phyloP scores from a whole-genome alignment of 2,113 vertebrate species.

The Murina feae region DNA sequence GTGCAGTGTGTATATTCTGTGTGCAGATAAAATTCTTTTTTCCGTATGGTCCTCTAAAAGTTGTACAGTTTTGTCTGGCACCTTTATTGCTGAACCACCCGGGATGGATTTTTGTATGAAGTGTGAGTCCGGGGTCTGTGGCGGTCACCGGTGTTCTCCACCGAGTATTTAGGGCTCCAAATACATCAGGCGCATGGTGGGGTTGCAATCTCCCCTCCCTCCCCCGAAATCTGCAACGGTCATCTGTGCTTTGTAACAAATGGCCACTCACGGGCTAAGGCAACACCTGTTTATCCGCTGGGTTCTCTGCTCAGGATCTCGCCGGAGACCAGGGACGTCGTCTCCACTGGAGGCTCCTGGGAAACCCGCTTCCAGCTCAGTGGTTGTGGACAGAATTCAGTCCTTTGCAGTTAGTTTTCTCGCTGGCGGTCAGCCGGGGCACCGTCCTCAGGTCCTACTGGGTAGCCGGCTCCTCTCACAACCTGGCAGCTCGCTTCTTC shows the following conservation, averaged over 20 bases:
- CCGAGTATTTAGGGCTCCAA: neutral
- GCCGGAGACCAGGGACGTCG: too few relatives aligned
- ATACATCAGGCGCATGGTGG: neutral
- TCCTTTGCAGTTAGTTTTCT: neutral
- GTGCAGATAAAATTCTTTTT: neutral
- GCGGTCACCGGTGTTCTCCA: neutral
- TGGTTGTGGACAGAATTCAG: neutral
- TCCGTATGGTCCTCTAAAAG: neutral
- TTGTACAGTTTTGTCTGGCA: neutral
- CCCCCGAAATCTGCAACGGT: accelerated
- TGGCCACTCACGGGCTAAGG: neutral
- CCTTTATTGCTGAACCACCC: accelerated
- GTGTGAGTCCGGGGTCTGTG: neutral
- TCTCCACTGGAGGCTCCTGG: neutral
- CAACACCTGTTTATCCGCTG: accelerated
- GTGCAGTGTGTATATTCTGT: neutral
- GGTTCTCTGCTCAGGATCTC: neutral
- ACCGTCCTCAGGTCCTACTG: neutral
- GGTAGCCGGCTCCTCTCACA: neutral
- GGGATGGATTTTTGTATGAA: neutral
- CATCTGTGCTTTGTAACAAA: too few relatives aligned
- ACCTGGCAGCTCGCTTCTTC: neutral
- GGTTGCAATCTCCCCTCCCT: accelerated
- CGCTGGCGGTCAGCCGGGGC: neutral
- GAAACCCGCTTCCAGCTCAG: neutral